These are phyloP conservation scores for Argyrosomus regius DNA, from an alignment of 2,797 vertebrate genomes.

Conservation along the genomic window DNA sequence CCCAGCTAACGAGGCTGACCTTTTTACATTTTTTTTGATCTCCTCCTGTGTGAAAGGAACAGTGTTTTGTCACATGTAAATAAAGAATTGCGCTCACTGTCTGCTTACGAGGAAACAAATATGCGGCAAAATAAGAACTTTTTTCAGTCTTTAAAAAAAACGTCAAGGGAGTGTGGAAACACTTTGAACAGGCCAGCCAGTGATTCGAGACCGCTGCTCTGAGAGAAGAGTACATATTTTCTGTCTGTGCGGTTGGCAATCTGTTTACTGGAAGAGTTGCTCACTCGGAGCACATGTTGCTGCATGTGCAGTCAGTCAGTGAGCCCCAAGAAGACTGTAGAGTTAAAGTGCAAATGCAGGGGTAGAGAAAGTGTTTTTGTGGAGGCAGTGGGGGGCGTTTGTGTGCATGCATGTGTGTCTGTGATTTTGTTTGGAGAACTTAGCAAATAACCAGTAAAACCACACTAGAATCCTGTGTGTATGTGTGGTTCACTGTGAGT, in stretches of 20 bases:
- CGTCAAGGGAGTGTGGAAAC: slow-evolving; percentile 81
- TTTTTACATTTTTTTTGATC: slow-evolving; percentile 16
- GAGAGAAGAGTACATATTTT: slow-evolving; percentile 85
- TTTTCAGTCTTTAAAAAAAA: slow-evolving; percentile 67
- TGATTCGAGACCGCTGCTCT: slow-evolving; percentile 79
- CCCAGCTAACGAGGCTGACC: slow-evolving; percentile 50
- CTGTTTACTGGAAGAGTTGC: slow-evolving; percentile 86
- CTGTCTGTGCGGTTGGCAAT: slow-evolving; percentile 85
- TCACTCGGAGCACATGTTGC: slow-evolving; percentile 82
- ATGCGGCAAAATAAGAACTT: slow-evolving; percentile 72
- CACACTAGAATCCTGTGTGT: slow-evolving; percentile 74
- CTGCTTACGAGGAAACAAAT: slow-evolving; percentile 75
- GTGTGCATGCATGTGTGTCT: slow-evolving; percentile 63
- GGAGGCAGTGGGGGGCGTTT: slow-evolving; percentile 40
- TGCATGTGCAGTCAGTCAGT: slow-evolving; percentile 80
- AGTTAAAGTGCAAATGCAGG: slow-evolving; percentile 68
- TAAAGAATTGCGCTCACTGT: slow-evolving; percentile 72
- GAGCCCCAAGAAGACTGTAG: slow-evolving; percentile 62
- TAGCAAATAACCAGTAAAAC: slow-evolving; percentile 71
- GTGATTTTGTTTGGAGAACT: slow-evolving; percentile 75
- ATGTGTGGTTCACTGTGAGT: slow-evolving; percentile 63
- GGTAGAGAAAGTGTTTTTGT: slow-evolving; percentile 72
- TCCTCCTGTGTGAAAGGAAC: slow-evolving; percentile 69
- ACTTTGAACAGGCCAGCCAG: slow-evolving; percentile 86
- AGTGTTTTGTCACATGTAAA: slow-evolving; percentile 70